A percentile compares a stretch with the other conserved stretches of the same genome.
Conservation (phyloP, 2,888 invertebrate species). For the Chymomyza caudatula region DNA sequence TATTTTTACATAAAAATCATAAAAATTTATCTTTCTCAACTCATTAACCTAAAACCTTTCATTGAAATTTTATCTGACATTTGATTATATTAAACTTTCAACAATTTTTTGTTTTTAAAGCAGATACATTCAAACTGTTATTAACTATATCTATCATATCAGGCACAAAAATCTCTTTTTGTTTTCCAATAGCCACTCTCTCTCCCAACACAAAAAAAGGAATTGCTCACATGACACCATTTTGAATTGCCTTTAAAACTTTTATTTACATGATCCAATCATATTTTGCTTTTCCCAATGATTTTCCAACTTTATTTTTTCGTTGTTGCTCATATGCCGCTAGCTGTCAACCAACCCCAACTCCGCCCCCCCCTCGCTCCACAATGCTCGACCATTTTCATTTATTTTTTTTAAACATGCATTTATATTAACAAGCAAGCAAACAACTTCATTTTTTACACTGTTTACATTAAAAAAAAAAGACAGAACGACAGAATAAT, state of each 20-base stretch:
- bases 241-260: not conserved
- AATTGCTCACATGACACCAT: not conserved
- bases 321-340: conserved; percentile 16
- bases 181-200: not conserved
- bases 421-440: conserved; percentile 44
- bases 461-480: conserved; percentile 8
- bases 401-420: conserved; percentile 28
- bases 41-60: too few species aligned
- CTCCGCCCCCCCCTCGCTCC: not conserved
- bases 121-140: too few species aligned
- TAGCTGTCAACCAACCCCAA: conserved; percentile 31
- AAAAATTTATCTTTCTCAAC: too few species aligned
- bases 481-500: too few species aligned
- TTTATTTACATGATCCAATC: not conserved
- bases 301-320: conserved; percentile 14
- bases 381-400: conserved; percentile 26
- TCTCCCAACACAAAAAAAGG: not conserved
- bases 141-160: too few species aligned
- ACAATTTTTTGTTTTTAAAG: too few species aligned
- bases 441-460: conserved; percentile 31
- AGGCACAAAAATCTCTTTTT: not conserved
- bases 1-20: too few species aligned
- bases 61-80: too few species aligned
- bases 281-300: not conserved
- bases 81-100: too few species aligned